Evolutionary conservation across 2,888 invertebrate species (phyloP).

Genomic region (Salticus scenicus): DNA sequence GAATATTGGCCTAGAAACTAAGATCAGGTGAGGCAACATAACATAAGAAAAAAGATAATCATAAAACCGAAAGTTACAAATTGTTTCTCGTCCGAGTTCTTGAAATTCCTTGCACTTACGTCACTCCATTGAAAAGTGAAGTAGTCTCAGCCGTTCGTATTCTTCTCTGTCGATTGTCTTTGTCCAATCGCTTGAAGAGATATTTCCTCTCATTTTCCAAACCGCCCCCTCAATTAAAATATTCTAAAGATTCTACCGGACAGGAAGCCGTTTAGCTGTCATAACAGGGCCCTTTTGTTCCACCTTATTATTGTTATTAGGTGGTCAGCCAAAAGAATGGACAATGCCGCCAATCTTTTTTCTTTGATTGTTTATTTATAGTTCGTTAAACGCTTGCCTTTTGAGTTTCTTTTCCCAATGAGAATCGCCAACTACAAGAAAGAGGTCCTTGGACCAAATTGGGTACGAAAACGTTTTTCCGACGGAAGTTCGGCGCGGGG

Average conservation of each 20-base stretch:
- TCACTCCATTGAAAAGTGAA: constrained; percentile 32
- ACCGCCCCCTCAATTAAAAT: constrained; percentile 59
- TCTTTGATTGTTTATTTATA: constrained; percentile 65
- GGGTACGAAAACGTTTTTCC: background rate
- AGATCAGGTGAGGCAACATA: background rate
- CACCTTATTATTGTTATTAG: constrained; percentile 47
- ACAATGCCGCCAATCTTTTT: constrained; percentile 49
- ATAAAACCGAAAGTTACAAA: background rate
- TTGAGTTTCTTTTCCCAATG: background rate
- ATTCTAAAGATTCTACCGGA: constrained; percentile 42
- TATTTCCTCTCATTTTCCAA: constrained; percentile 62
- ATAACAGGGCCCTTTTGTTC: constrained; percentile 60
- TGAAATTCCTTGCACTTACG: constrained; percentile 32
- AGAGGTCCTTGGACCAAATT: constrained; percentile 15
- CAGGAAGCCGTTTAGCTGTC: constrained; percentile 63
- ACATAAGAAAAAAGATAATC: background rate
- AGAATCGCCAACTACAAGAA: background rate
- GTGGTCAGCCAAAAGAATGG: constrained; percentile 55
- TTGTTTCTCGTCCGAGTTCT: constrained; percentile 13
- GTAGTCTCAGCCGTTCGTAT: constrained; percentile 19
- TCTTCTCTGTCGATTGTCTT: constrained; percentile 48
- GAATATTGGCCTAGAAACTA: background rate
- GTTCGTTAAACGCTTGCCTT: constrained; percentile 24
- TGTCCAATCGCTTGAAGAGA: constrained; percentile 60
- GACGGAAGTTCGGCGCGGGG: constrained; percentile 17